Base-by-base conservation (phyloP, 2,888 invertebrate species). In the Aquatica leii region DNA sequence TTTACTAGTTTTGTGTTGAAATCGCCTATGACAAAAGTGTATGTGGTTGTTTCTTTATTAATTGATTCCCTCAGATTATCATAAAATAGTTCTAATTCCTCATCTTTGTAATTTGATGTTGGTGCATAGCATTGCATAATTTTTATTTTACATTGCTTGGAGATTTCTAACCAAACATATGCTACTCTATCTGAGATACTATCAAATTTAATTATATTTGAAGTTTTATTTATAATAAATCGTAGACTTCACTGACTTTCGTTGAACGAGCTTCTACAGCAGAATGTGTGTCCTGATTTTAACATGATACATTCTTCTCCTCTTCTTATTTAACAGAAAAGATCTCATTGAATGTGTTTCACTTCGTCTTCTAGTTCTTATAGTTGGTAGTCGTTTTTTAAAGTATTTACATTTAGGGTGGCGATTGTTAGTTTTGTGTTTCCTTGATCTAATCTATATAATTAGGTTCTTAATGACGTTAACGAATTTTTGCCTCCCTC, bases 151-250 rank as follows among this genome's bases (percentile, higher is more conserved):
- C 4, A 2, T 12, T 37, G 2, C 11, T 37, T 37, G 37, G 37
- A 37, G 37, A 12, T 37, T 37, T 37, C 9, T 37, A 37, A 11
- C 37, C 4, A 12, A 11, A 37, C 37, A 37, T 37, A 37, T 37
- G 37, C 37, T n/a, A 37, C 2, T 12, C 37, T 37, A 11, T 37
- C 11, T 12, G 37, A 6, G 11, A n/a, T 37, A 37, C 9, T 37
- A 11, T 12, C 37, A 37, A 37, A 37, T 37, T 37, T 37, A 37
- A 37, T 37, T 37, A 37, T 37, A 11, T 37, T 37, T 37, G 11
- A 24, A 37, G 37, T 12, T 37, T 37, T 37, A 37, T 37, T 37
- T 37, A 37, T 9, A 37, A 37, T 37, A 37, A 37, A 37, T 37
- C 11, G 4, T 37, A 9, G 2, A 37, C 11, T 9, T 31, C 31